Evolutionary conservation across 2,888 invertebrate genomes (phyloP), one percentile per base, ranked within the genome.

Genomic region (Diaprepes abbreviatus): DNA sequence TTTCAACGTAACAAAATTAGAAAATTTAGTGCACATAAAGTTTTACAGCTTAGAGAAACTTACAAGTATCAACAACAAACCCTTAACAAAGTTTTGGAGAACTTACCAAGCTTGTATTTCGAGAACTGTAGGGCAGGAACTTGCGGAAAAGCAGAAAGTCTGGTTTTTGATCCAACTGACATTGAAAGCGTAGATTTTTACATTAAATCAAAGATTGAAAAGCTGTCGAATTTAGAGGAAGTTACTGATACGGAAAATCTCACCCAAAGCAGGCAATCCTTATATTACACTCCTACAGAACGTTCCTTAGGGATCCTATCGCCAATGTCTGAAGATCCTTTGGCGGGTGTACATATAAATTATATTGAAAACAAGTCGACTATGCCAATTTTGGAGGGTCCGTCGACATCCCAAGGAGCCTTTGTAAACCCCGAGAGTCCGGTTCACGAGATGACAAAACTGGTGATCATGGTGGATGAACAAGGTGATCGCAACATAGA

Each of bases 1-100:
- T 94, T 94, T 88, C 97, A 97, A 85, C 89, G 97, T 66, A 94
- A 96, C 85, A 93, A 96, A 84, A 95, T 97, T 74, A 88, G 96
- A 54, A 97, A 97, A 84, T 97, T 97, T 86, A 96, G 96, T 85
- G 92, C 95, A 16, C 95, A 95, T 82, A 96, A 97, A 85, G 91
- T 97, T 67, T 86, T 96, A 48, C 89, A 94, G 58, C 85, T 97
- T 45, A 90, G 96, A 28, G 96, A 97, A 83, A 95, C 96, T 7
- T 97, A 95, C 88, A 97, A 97, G 84, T 94, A 96, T 81, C 97
- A 97, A 84, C 97, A 97, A 83, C 95, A 96, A 84, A 95, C 96
- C 9, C 86, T 97, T 58, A 95, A 96, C 86, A 97, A 97, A 83
- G 93, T 97, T 4, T 85, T 97, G 66, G 97, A 97, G 84, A 96